Evolutionary conservation across 2,888 invertebrate species (phyloP).

Genomic region (Agonopterix alstromeriana): DNA sequence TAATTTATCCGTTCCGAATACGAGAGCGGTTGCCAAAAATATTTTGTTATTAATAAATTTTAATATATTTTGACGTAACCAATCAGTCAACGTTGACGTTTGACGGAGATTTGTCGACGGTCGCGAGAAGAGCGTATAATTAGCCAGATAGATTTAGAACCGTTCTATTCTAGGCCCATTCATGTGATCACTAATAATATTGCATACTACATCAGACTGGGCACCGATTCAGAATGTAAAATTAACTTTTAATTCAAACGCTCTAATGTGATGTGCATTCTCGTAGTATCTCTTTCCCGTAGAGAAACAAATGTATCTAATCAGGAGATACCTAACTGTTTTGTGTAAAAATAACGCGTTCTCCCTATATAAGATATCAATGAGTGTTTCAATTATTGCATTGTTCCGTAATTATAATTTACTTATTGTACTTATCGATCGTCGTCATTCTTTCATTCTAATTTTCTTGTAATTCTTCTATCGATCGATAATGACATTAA

Average conservation of each 20-base stretch:
- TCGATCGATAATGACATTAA: no score
- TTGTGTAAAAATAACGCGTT: no score
- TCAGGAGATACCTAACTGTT: no score
- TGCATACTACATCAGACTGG: no score
- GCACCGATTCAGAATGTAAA: neutral
- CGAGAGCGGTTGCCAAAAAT: constrained; percentile 19
- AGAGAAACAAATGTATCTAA: no score
- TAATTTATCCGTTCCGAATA: constrained; percentile 9
- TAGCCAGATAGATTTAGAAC: constrained; percentile 16
- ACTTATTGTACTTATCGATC: no score
- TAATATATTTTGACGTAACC: constrained; percentile 21
- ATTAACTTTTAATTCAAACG: neutral
- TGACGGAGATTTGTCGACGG: constrained; percentile 15
- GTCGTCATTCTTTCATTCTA: no score
- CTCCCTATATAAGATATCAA: no score
- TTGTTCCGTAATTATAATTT: no score
- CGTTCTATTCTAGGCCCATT: neutral
- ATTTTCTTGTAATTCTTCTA: no score
- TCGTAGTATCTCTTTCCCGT: no score
- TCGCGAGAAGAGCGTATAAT: constrained; percentile 24
- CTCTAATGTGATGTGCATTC: neutral
- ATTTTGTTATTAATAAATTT: constrained; percentile 10
- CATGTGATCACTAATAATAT: neutral
- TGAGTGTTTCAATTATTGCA: no score
- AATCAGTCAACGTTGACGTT: constrained; percentile 11